Conservation (phyloP, 2,113 vertebrate species). For the Piprites chloris region DNA sequence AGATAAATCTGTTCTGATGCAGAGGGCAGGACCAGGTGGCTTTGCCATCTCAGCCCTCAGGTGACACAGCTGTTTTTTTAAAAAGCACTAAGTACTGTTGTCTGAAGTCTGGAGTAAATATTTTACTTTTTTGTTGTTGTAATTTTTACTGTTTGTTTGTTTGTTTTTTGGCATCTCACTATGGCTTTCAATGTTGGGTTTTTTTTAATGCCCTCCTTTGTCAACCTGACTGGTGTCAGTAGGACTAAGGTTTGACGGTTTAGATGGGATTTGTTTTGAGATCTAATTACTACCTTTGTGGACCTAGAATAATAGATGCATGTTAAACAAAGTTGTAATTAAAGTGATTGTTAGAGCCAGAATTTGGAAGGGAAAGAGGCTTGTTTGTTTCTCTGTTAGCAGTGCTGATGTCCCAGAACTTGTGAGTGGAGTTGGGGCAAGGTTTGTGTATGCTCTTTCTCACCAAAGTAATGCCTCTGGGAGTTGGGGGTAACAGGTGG, state of each 20-base stretch:
- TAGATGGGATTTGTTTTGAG: background rate
- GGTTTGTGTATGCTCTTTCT: background rate
- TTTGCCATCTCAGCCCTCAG: accelerated
- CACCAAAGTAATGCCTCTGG: too few species aligned
- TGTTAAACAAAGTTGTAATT: background rate
- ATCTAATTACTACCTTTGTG: background rate
- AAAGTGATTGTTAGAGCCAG: background rate
- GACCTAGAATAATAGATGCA: background rate
- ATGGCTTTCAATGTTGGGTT: background rate
- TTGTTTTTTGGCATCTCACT: background rate
- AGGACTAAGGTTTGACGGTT: background rate
- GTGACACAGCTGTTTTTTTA: background rate
- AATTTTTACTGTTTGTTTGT: background rate
- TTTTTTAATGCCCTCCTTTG: background rate
- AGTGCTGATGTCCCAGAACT: background rate
- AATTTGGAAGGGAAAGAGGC: background rate
- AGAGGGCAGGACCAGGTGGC: background rate
- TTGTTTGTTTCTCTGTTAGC: background rate
- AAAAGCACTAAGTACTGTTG: background rate
- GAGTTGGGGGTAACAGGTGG: background rate
- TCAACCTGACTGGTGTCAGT: background rate
- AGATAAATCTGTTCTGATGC: background rate
- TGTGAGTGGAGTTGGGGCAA: accelerated
- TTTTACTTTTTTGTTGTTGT: background rate
- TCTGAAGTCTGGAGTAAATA: background rate